These are phyloP conservation scores for Indicator maculatus DNA, from an alignment of 2,113 vertebrate species.

Conservation along the genomic window DNA sequence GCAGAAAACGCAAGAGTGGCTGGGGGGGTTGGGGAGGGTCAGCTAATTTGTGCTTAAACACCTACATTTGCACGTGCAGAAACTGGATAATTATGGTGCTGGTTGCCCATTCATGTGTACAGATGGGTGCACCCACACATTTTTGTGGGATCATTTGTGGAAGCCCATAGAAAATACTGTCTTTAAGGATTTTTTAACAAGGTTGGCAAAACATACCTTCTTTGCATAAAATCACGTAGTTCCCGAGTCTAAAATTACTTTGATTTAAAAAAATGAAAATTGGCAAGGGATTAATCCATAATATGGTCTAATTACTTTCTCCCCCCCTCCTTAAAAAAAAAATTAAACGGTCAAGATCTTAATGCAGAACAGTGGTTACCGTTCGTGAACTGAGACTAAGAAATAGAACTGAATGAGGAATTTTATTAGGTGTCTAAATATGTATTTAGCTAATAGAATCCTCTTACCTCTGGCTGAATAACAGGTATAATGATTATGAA, in stretches of 20 bases:
- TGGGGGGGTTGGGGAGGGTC: neutral
- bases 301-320: slow-evolving; percentile 61
- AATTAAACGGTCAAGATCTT: slow-evolving; percentile 70
- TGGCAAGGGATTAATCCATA: slow-evolving; percentile 71
- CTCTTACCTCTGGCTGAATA: slow-evolving; percentile 61
- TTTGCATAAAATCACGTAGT: slow-evolving; percentile 61
- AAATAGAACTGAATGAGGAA: slow-evolving; percentile 13
- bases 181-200: slow-evolving; percentile 67
- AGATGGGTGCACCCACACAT: slow-evolving; percentile 65
- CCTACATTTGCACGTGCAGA: slow-evolving; percentile 53
- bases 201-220: slow-evolving; percentile 65
- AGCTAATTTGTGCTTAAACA: slow-evolving; percentile 49
- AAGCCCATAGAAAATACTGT: slow-evolving; percentile 67
- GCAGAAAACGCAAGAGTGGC: neutral
- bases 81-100: slow-evolving; percentile 49
- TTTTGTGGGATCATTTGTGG: slow-evolving; percentile 68
- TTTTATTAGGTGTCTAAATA: slow-evolving; percentile 66
- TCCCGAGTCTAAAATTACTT: slow-evolving; percentile 69
- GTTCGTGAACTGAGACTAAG: slow-evolving; percentile 56
- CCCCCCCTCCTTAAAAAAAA: neutral
- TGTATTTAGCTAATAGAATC: slow-evolving; percentile 69
- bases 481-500: slow-evolving; percentile 63
- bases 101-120: slow-evolving; percentile 58
- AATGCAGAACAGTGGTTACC: slow-evolving; percentile 47
- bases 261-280: slow-evolving; percentile 67